Evolutionary conservation across 2,113 vertebrate genomes (phyloP).

Genomic region (Orcinus orca): DNA sequence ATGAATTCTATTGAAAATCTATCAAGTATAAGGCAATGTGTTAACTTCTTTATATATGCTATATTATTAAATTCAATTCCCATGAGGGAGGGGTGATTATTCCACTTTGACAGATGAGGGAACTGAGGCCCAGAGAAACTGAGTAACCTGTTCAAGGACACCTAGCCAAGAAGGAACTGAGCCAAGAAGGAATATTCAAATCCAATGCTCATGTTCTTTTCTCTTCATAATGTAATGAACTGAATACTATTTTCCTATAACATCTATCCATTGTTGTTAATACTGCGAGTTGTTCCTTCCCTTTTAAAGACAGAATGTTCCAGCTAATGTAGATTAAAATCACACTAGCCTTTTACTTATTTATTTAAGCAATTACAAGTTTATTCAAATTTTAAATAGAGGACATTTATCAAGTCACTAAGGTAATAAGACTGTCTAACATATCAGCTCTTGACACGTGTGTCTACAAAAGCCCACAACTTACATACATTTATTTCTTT

Average conservation of each 20-base stretch:
- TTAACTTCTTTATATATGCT: background rate
- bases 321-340: background rate
- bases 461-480: slow-evolving; percentile 18
- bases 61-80: background rate
- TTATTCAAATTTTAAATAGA: slow-evolving; percentile 53
- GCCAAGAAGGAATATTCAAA: background rate
- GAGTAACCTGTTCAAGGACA: background rate
- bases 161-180: background rate
- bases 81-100: background rate
- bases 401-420: slow-evolving; percentile 43
- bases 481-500: background rate
- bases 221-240: background rate
- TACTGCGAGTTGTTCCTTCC: background rate
- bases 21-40: background rate
- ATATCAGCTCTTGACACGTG: background rate
- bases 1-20: background rate
- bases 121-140: background rate
- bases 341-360: background rate
- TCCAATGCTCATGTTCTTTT: background rate
- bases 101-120: background rate
- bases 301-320: background rate
- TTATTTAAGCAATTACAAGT: slow-evolving; percentile 28
- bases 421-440: slow-evolving; percentile 33
- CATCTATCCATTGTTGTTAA: background rate
- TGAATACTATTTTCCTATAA: background rate